Percentiles rank a stretch among this genome's conserved stretches.
Conservation (phyloP, 2,888 invertebrate genomes). For the Diplolepis rosae region DNA sequence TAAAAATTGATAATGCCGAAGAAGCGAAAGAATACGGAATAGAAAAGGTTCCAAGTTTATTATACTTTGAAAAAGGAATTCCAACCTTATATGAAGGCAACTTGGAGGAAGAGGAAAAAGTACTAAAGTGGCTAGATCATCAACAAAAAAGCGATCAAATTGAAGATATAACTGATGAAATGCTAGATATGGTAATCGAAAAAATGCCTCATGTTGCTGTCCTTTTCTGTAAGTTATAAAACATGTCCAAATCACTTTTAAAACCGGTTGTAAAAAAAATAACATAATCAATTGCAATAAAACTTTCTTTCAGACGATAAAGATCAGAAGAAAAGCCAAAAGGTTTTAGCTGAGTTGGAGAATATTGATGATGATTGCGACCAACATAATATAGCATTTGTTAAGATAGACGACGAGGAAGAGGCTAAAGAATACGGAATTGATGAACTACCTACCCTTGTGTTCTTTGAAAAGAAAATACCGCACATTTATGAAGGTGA, state of each 20-base stretch:
- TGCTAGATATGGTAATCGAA: slow-evolving; percentile 91
- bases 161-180: slow-evolving; percentile 95
- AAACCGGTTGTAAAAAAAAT: slow-evolving; percentile 3
- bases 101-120: slow-evolving; percentile 91
- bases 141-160: slow-evolving; percentile 92
- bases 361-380: slow-evolving; percentile 96
- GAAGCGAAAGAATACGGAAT: slow-evolving; percentile 94
- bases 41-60: slow-evolving; percentile 88
- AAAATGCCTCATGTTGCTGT: slow-evolving; percentile 93
- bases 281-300: neutral
- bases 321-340: slow-evolving; percentile 92
- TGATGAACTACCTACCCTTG: slow-evolving; percentile 87
- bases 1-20: slow-evolving; percentile 92
- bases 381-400: slow-evolving; percentile 92
- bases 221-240: slow-evolving; percentile 86
- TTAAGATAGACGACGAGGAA: slow-evolving; percentile 90
- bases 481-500: slow-evolving; percentile 78
- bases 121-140: slow-evolving; percentile 88
- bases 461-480: slow-evolving; percentile 81
- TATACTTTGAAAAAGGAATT: slow-evolving; percentile 92
- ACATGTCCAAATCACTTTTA: neutral
- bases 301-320: slow-evolving; percentile 83
- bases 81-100: slow-evolving; percentile 89
- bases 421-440: slow-evolving; percentile 94
- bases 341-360: slow-evolving; percentile 87